These are phyloP conservation scores for Siniperca scherzeri DNA, from an alignment of 2,797 vertebrate species.

Conservation along the genomic window DNA sequence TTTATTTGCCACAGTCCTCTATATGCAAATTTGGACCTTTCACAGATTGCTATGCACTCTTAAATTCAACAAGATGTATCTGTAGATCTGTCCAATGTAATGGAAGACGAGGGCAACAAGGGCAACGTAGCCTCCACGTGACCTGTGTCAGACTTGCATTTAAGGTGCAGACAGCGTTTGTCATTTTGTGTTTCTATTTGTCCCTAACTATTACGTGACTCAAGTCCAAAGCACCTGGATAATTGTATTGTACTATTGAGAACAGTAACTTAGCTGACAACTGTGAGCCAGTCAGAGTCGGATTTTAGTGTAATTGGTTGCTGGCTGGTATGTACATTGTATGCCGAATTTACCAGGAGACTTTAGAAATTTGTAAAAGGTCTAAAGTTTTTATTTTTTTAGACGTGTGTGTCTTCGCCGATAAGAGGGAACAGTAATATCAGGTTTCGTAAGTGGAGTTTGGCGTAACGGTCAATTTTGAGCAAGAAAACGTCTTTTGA, in stretches of 20 bases:
- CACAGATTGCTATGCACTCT: neutral
- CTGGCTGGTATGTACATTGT: neutral
- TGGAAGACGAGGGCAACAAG: neutral
- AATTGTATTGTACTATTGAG: fast-evolving
- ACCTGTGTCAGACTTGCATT: neutral
- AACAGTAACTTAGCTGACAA: neutral
- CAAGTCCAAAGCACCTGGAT: neutral
- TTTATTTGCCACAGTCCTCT: neutral
- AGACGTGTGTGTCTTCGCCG: fast-evolving
- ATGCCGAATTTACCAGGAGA: slow-evolving; percentile 20
- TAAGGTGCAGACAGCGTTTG: neutral
- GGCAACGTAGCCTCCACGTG: neutral
- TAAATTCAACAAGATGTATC: neutral
- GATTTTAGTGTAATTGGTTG: neutral
- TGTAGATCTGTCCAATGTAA: neutral
- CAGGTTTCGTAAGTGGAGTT: neutral
- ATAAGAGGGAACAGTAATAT: neutral
- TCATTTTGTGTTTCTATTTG: neutral
- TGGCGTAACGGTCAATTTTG: fast-evolving
- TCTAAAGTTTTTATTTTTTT: fast-evolving
- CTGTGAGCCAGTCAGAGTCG: neutral
- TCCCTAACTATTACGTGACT: neutral
- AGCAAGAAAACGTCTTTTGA: fast-evolving
- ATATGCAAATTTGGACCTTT: neutral
- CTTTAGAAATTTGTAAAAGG: neutral